phyloP scores from a whole-genome alignment of 2,797 vertebrate genomes.

The Sphaeramia orbicularis region DNA sequence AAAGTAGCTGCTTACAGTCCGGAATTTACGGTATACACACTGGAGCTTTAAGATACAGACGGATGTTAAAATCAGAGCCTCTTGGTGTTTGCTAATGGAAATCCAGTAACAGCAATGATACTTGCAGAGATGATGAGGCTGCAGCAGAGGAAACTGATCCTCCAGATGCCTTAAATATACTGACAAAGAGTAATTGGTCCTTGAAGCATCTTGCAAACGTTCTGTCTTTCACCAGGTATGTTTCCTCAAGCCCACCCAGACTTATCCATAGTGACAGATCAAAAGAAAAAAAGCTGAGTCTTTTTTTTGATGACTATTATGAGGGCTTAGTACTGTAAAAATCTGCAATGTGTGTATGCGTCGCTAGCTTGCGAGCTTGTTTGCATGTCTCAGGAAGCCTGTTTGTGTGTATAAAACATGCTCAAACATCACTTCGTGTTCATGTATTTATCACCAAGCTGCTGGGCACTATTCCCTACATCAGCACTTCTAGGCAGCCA shows the following conservation, averaged over 20 bases:
- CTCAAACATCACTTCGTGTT: constrained; percentile 30
- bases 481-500: constrained; percentile 66
- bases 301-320: neutral
- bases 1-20: no score
- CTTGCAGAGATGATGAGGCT: neutral
- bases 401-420: constrained; percentile 11
- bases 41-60: no score
- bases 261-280: no score
- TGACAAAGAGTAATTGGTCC: neutral
- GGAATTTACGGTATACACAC: no score
- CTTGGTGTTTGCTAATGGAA: neutral
- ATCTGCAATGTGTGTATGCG: neutral
- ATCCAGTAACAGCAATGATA: neutral
- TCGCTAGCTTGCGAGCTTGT: neutral
- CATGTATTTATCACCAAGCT: constrained; percentile 52
- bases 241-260: neutral
- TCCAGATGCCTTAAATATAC: neutral
- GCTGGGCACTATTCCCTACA: constrained; percentile 34
- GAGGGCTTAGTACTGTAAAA: neutral
- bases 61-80: neutral
- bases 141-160: neutral
- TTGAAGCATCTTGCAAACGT: neutral
- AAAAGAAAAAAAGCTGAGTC: no score
- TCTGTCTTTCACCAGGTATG: no score
- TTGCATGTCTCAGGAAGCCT: neutral